phyloP scores from a whole-genome alignment of 1,140 invertebrate species.

The Drosophila navojoa region DNA sequence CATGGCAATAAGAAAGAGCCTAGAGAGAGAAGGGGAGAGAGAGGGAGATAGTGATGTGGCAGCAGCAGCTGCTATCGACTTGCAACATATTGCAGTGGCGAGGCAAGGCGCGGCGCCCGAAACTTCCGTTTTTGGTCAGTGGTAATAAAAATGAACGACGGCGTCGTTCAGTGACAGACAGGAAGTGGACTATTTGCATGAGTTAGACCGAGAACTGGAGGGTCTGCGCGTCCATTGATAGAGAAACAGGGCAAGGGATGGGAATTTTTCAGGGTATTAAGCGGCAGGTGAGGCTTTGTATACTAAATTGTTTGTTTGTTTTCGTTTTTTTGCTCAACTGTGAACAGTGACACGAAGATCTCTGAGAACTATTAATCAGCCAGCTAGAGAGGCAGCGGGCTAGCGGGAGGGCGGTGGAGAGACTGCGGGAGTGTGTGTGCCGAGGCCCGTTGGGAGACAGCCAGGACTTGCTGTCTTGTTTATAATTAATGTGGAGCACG shows the following conservation, averaged over 20 bases:
- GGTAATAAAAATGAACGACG: constrained; percentile 70
- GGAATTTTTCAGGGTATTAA: neutral
- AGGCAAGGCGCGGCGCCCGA: constrained; percentile 43
- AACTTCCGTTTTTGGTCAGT: constrained; percentile 51
- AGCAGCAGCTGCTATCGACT: constrained; percentile 57
- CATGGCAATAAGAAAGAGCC: constrained; percentile 56
- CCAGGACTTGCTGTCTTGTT: constrained; percentile 54
- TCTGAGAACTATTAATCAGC: constrained; percentile 78
- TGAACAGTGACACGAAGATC: constrained; percentile 57
- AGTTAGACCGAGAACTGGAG: constrained; percentile 21
- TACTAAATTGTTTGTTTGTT: constrained; percentile 67
- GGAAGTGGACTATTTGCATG: constrained; percentile 68
- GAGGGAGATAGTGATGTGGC: neutral
- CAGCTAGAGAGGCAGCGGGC: constrained; percentile 29
- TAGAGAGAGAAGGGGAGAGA: too few relatives aligned
- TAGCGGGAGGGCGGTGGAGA: constrained; percentile 25
- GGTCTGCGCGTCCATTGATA: constrained; percentile 52
- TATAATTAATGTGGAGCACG: constrained; percentile 75
- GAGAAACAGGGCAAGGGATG: constrained; percentile 5
- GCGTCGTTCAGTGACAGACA: constrained; percentile 38
- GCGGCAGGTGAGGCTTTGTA: constrained; percentile 64
- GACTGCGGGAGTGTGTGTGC: constrained; percentile 21
- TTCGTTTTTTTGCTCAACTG: constrained; percentile 55
- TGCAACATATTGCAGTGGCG: constrained; percentile 73
- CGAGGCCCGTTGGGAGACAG: constrained; percentile 20